A percentile compares a stretch with the other conserved stretches of the same genome.
Conservation (phyloP, 2,888 invertebrate species). For the Tolmerus cingulatus region DNA sequence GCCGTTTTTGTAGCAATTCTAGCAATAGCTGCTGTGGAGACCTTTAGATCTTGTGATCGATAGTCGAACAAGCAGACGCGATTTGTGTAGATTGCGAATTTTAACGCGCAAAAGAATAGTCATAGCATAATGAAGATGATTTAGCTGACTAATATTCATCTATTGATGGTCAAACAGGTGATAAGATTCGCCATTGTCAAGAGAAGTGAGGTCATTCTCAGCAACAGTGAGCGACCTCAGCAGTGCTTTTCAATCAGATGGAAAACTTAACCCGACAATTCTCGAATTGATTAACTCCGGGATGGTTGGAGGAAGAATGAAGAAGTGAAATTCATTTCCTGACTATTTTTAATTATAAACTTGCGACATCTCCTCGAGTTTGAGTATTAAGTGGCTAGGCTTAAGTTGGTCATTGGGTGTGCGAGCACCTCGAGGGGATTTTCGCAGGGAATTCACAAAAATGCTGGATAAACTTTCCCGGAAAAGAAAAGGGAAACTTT, state of each 20-base stretch:
- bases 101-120: not conserved
- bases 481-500: constrained; percentile 17
- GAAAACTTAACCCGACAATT: not conserved
- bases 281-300: not conserved
- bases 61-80: not conserved
- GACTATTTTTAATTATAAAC: constrained; percentile 14
- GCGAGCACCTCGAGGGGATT: not conserved
- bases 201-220: not conserved
- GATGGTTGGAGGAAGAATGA: not conserved
- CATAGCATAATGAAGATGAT: not conserved
- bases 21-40: not conserved
- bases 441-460: not conserved
- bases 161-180: not conserved
- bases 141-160: not conserved
- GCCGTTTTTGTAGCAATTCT: not conserved
- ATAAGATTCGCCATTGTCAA: not conserved
- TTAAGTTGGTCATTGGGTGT: not conserved
- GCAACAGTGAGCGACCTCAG: not conserved
- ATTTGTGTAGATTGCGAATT: not conserved
- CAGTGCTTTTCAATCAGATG: not conserved
- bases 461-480: not conserved
- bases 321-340: not conserved
- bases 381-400: not conserved
- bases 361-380: not conserved
- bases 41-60: not conserved